A percentile compares a stretch with the other conserved stretches of the same genome.
phyloP scores from a whole-genome alignment of 2,888 invertebrate species.

The Laothoe populi region DNA sequence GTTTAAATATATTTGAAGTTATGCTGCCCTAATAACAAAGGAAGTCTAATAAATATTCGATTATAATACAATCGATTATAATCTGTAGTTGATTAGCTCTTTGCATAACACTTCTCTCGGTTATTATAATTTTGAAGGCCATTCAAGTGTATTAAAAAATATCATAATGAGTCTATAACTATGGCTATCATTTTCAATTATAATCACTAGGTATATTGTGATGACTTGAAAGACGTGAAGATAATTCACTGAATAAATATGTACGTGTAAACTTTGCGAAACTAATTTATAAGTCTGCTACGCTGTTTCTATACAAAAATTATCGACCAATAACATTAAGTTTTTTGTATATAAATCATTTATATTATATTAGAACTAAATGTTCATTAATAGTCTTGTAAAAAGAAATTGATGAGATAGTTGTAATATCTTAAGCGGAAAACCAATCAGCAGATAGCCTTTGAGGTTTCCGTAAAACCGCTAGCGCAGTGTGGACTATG shows the following conservation, averaged over 20 bases:
- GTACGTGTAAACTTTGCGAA: background rate
- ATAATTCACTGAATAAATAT: background rate
- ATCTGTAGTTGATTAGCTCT: slow-evolving; percentile 52
- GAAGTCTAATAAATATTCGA: background rate
- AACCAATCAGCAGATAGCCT: slow-evolving; percentile 25
- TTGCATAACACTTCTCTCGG: slow-evolving; percentile 52
- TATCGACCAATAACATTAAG: background rate
- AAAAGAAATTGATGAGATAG: background rate
- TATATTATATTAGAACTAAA: too few species aligned
- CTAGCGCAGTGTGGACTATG: slow-evolving; percentile 57
- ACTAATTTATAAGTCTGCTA: background rate
- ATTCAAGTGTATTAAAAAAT: slow-evolving; percentile 54
- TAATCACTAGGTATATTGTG: background rate
- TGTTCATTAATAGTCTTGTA: too few species aligned
- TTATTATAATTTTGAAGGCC: slow-evolving; percentile 48
- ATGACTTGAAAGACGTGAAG: background rate
- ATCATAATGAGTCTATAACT: slow-evolving; percentile 50
- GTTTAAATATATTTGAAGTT: background rate
- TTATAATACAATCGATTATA: slow-evolving; percentile 40
- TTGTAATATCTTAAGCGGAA: slow-evolving; percentile 8
- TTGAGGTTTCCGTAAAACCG: slow-evolving; percentile 63
- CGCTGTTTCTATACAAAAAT: background rate
- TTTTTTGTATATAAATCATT: background rate
- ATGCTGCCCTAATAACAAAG: background rate
- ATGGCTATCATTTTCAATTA: slow-evolving; percentile 44